These are phyloP conservation scores for Acanthiza pusilla DNA, from an alignment of 2,797 vertebrate genomes.

Conservation along the genomic window DNA sequence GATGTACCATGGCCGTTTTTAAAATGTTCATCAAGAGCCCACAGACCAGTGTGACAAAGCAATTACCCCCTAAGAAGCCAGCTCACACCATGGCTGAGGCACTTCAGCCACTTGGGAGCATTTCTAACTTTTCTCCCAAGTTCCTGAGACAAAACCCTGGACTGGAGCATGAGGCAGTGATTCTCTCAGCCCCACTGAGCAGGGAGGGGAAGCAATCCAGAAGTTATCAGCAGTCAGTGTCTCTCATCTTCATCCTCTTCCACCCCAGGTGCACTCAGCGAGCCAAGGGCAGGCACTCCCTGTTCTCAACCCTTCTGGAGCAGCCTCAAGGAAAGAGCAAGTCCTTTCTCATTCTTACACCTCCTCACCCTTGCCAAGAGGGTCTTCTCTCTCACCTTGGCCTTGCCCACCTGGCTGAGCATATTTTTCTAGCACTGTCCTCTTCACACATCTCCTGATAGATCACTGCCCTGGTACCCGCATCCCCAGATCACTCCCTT, in stretches of 20 bases:
- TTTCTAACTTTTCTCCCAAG: neutral
- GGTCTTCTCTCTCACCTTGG: neutral
- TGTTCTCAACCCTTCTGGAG: neutral
- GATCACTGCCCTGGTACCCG: neutral
- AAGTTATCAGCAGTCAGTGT: neutral
- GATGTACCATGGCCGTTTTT: neutral
- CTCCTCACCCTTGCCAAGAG: neutral
- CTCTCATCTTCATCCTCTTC: neutral
- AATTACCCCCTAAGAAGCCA: neutral
- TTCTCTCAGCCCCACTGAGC: fast-evolving
- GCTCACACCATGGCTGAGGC: neutral
- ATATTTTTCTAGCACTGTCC: neutral
- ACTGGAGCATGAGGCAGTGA: neutral
- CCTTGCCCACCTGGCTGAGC: neutral
- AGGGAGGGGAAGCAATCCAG: neutral
- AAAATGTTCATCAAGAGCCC: neutral
- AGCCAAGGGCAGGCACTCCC: neutral
- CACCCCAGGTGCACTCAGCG: neutral
- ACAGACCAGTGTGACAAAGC: neutral
- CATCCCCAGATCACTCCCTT: neutral
- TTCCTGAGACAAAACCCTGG: neutral
- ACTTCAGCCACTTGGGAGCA: neutral
- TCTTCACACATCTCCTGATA: neutral
- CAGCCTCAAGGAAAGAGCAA: neutral
- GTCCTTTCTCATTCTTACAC: neutral